Conservation (phyloP, 1,140 invertebrate species). For the Drosophila quadrilineata region DNA sequence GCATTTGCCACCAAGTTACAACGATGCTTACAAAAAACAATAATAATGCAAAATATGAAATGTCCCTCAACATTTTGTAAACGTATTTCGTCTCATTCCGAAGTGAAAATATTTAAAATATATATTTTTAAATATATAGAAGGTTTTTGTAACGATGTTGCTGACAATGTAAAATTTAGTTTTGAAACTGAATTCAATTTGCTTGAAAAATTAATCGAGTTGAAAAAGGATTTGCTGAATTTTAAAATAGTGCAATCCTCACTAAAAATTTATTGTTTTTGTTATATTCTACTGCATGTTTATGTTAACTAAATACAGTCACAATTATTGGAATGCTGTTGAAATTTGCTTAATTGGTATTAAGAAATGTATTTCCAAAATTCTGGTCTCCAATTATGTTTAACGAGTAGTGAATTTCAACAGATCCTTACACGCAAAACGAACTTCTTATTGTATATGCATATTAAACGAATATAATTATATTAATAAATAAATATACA, state of each 20-base stretch:
- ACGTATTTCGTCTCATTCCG: too few relatives aligned
- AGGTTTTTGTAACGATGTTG: not conserved
- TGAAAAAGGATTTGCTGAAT: too few relatives aligned
- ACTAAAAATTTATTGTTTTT: too few relatives aligned
- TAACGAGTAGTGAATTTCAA: not conserved
- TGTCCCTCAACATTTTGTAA: conserved; percentile 8
- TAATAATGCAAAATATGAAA: too few relatives aligned
- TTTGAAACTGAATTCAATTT: too few relatives aligned
- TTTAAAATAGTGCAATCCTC: too few relatives aligned
- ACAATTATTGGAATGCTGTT: too few relatives aligned
- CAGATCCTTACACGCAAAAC: not conserved
- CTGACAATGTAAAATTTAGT: too few relatives aligned
- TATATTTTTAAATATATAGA: conserved; percentile 4
- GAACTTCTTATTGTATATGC: too few relatives aligned
- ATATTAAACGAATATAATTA: conserved; percentile 7
- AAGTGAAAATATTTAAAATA: not conserved
- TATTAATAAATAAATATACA: conserved; percentile 8
- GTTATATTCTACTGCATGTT: too few relatives aligned
- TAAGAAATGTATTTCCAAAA: not conserved
- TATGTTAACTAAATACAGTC: too few relatives aligned
- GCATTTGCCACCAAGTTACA: conserved; percentile 90
- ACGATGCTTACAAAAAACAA: conserved; percentile 84
- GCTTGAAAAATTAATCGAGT: too few relatives aligned
- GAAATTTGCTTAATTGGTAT: not conserved
- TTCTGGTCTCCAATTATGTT: not conserved